phyloP scores from a whole-genome alignment of 2,113 vertebrate genomes.

The Pachycephala philippinensis region DNA sequence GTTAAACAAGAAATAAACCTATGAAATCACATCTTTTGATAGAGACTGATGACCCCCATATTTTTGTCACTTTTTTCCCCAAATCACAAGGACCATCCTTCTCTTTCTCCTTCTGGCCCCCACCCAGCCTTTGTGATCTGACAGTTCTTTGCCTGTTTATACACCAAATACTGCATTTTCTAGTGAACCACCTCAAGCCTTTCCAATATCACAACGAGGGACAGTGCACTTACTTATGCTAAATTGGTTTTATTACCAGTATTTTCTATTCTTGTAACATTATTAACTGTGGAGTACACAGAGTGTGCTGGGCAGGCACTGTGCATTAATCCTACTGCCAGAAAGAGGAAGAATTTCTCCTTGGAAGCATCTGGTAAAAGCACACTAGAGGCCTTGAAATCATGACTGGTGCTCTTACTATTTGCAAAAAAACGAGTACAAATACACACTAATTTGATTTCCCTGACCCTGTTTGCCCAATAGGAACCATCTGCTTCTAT shows the following conservation, averaged over 20 bases:
- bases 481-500: constrained; percentile 20
- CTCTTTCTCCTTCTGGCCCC: not conserved
- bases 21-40: not conserved
- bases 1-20: not conserved
- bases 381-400: not conserved
- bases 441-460: not conserved
- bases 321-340: not conserved
- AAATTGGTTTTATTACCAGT: not conserved
- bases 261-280: not conserved
- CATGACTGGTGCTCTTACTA: not conserved
- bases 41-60: too few species aligned
- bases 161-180: not conserved
- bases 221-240: not conserved
- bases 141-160: not conserved
- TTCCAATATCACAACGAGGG: not conserved
- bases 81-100: not conserved
- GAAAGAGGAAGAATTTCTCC: not conserved
- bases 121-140: not conserved
- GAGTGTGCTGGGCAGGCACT: not conserved
- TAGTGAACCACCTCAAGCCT: not conserved
- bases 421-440: not conserved
- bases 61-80: not conserved
- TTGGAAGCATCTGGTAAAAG: not conserved
- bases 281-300: not conserved
- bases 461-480: not conserved